A percentile compares a stretch with the other conserved stretches of the same genome.
Evolutionary conservation across 53 echinoderm and acorn worm species (phyloP).

Genomic region (Astropecten irregularis): DNA sequence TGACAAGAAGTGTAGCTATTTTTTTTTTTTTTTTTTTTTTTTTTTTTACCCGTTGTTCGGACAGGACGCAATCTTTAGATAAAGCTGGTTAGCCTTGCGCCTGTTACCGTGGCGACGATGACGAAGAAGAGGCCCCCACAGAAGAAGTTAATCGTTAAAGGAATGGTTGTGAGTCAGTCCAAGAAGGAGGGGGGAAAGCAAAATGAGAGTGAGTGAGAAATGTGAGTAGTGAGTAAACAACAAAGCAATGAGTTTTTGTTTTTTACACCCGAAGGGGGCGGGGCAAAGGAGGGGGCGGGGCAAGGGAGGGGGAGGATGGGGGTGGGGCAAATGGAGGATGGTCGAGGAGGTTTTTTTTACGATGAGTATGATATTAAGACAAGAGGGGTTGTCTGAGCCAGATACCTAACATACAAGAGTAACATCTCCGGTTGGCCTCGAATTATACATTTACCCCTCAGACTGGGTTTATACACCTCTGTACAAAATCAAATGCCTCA

Average conservation of each 20-base stretch:
- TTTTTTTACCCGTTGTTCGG: conserved; percentile 37
- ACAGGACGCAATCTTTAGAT: conserved; percentile 51
- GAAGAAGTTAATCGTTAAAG: conserved; percentile 18
- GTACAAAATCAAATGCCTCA: too few species aligned
- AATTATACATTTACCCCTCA: too few species aligned
- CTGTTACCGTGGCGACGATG: conserved; percentile 29
- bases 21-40: neutral
- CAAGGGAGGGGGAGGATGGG: neutral
- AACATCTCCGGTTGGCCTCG: too few species aligned
- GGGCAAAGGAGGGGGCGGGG: neutral
- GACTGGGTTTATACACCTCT: too few species aligned
- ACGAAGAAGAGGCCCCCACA: neutral
- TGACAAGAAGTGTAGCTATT: neutral
- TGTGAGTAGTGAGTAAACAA: conserved; percentile 40
- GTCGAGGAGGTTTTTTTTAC: neutral
- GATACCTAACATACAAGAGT: too few species aligned
- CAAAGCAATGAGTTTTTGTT: conserved; percentile 32
- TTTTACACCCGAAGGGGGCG: too few species aligned
- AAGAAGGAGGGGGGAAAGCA: neutral
- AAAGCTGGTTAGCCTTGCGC: conserved; percentile 54
- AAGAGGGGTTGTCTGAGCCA: too few species aligned
- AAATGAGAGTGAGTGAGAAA: conserved; percentile 29
- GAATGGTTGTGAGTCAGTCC: conserved; percentile 4
- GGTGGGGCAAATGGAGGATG: neutral
- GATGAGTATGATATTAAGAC: too few species aligned